phyloP scores from a whole-genome alignment of 2,797 vertebrate species.

The Dromococcyx pavoninus region DNA sequence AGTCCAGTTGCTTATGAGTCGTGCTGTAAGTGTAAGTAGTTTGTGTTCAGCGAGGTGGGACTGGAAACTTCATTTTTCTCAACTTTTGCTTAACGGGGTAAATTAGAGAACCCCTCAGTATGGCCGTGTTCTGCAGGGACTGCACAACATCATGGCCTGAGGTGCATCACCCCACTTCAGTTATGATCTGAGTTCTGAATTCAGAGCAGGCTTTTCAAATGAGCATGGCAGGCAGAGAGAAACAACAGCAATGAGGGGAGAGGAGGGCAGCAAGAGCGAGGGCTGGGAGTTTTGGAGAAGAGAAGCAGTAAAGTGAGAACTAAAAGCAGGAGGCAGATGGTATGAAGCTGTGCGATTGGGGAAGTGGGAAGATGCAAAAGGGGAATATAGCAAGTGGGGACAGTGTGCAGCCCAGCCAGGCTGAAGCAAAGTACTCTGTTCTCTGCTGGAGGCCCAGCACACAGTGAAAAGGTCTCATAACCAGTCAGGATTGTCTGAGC shows the following conservation, averaged over 20 bases:
- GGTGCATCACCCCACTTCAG: not conserved
- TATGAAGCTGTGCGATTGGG: not conserved
- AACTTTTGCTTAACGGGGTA: not conserved
- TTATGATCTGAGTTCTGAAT: not conserved
- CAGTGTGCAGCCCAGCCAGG: not conserved
- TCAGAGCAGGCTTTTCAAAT: not conserved
- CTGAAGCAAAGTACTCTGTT: not conserved
- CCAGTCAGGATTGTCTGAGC: not conserved
- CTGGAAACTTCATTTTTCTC: not conserved
- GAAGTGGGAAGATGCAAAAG: conserved; percentile 32
- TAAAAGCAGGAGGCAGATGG: conserved; percentile 13
- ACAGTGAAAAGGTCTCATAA: not conserved
- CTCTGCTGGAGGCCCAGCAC: not conserved
- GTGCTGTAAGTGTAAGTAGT: not conserved
- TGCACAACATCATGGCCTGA: not conserved
- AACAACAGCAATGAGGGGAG: not conserved
- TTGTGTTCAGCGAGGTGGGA: not conserved
- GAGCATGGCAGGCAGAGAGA: not conserved
- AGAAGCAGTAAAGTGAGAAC: conserved; percentile 42
- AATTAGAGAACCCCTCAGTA: not conserved
- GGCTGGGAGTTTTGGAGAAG: not conserved
- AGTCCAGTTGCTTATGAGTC: not conserved
- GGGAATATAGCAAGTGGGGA: not conserved
- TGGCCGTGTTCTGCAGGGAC: not conserved
- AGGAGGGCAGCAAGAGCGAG: not conserved